These are phyloP conservation scores for Cebus imitator DNA, from an alignment of 2,113 vertebrate genomes.

Conservation along the genomic window DNA sequence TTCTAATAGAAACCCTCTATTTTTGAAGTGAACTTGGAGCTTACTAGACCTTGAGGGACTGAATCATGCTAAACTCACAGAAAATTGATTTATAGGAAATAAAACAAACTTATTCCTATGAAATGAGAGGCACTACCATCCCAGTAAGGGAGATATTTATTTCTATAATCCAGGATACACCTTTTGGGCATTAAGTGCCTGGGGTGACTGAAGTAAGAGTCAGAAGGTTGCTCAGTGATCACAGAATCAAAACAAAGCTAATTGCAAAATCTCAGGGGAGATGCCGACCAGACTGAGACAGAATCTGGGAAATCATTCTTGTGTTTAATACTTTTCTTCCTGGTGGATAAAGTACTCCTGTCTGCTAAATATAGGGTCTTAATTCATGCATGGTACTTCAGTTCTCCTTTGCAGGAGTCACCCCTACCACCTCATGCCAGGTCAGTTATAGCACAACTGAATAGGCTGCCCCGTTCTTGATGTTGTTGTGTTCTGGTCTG, in stretches of 20 bases:
- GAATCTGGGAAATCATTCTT: not conserved
- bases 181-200: slow-evolving; percentile 9
- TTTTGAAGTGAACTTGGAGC: not conserved
- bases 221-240: not conserved
- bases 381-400: not conserved
- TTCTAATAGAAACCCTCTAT: not conserved
- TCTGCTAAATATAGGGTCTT: not conserved
- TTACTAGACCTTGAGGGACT: not conserved
- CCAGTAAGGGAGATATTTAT: slow-evolving; percentile 1
- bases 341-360: not conserved
- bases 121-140: not conserved
- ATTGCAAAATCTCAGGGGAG: slow-evolving; percentile 46
- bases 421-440: not conserved
- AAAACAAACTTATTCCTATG: not conserved
- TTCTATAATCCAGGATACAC: not conserved
- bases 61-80: not conserved
- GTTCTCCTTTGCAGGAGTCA: not conserved
- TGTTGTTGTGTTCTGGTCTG: not conserved
- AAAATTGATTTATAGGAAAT: not conserved
- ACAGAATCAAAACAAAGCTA: slow-evolving; percentile 57
- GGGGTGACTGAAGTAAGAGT: not conserved
- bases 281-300: not conserved
- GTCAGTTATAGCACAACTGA: not conserved
- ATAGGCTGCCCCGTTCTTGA: not conserved
- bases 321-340: not conserved